Conservation (phyloP, 2,888 invertebrate species). For the Morinoia aosen region DNA sequence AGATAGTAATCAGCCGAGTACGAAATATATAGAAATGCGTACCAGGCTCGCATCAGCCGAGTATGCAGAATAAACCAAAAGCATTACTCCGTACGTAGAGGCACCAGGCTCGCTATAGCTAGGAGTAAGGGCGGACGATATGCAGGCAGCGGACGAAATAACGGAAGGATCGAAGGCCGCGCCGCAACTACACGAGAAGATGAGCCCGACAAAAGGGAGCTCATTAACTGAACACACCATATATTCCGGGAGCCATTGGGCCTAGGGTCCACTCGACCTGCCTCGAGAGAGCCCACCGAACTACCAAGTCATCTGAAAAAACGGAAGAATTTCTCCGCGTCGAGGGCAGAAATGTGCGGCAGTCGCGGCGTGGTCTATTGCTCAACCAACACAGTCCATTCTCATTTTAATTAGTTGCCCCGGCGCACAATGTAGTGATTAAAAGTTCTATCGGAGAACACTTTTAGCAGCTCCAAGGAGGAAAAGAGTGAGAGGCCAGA, state of each 20-base stretch:
- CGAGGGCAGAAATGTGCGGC: background rate
- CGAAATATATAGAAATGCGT: too few species aligned
- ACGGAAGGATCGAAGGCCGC: too few species aligned
- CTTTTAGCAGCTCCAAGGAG: conserved; percentile 13
- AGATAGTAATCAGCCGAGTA: too few species aligned
- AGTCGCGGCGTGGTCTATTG: conserved; percentile 10
- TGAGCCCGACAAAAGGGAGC: background rate
- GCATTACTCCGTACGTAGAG: too few species aligned
- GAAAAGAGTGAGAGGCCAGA: background rate
- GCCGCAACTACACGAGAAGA: too few species aligned
- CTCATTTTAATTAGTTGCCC: conserved; percentile 50
- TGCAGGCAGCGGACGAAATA: too few species aligned
- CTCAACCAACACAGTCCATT: conserved; percentile 21
- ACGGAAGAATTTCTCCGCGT: background rate
- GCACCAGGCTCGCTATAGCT: too few species aligned
- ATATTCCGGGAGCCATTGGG: background rate
- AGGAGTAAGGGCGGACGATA: too few species aligned
- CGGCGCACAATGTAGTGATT: conserved; percentile 43
- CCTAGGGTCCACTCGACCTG: background rate
- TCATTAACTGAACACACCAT: background rate
- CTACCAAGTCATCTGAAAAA: background rate
- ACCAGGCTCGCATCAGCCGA: too few species aligned
- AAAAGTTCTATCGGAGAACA: conserved; percentile 29
- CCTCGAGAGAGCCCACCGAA: background rate
- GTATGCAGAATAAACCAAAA: too few species aligned